phyloP scores from a whole-genome alignment of 1,140 invertebrate species.

The Metaphire vulgaris region DNA sequence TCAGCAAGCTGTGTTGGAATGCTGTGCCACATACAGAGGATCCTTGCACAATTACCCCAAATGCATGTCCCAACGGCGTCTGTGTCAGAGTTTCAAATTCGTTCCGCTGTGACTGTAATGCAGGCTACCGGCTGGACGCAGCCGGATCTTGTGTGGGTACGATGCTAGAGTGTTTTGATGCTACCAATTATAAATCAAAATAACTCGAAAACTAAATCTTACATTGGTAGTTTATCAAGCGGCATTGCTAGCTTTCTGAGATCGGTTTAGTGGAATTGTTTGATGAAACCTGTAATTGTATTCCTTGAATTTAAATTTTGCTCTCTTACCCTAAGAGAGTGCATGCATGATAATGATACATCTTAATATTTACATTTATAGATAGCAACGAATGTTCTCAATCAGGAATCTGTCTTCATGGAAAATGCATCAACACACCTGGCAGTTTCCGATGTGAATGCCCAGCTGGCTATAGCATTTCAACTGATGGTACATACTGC shows the following conservation, averaged over 20 bases:
- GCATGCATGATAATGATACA: too few species aligned
- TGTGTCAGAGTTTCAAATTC: constrained; percentile 66
- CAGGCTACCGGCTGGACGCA: constrained; percentile 67
- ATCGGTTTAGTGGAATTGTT: too few species aligned
- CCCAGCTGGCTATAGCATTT: constrained; percentile 40
- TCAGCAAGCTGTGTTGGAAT: too few species aligned
- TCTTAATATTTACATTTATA: constrained; percentile 46
- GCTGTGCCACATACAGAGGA: constrained; percentile 57
- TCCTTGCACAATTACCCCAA: constrained; percentile 46
- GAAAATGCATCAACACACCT: constrained; percentile 45
- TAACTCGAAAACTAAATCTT: too few species aligned
- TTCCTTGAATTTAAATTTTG: too few species aligned
- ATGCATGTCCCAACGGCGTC: constrained; percentile 69
- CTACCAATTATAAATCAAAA: too few species aligned
- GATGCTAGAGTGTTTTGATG: too few species aligned
- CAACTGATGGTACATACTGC: constrained; percentile 56
- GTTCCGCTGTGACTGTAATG: constrained; percentile 71
- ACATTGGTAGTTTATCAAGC: too few species aligned
- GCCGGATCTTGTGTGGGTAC: constrained; percentile 18
- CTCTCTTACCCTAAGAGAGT: too few species aligned
- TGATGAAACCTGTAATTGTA: too few species aligned
- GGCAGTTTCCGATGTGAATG: constrained; percentile 50
- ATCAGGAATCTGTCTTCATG: constrained; percentile 58
- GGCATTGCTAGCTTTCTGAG: too few species aligned
- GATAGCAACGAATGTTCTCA: constrained; percentile 79